Percentiles rank a stretch among this genome's conserved stretches.
Evolutionary conservation across 2,888 invertebrate species (phyloP).

Genomic region (Drosophila flavopinicola): DNA sequence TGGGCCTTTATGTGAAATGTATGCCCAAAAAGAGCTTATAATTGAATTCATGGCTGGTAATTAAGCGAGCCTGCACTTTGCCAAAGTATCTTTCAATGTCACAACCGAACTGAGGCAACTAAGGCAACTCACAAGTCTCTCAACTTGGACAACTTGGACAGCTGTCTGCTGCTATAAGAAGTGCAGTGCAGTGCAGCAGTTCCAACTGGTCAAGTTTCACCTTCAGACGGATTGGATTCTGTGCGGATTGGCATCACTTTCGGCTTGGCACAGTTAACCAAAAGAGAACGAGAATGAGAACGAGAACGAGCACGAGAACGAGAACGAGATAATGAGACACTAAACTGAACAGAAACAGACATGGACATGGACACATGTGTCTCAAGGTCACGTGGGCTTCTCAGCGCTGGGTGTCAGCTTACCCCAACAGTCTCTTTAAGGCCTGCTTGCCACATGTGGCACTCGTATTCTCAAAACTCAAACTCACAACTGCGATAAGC

Average conservation of each 20-base stretch:
- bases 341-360: constrained; percentile 24
- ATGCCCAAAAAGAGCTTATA: constrained; percentile 27
- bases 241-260: constrained; percentile 65
- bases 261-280: constrained; percentile 62
- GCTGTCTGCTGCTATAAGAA: constrained; percentile 4
- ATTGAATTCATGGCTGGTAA: constrained; percentile 15
- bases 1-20: constrained; percentile 16
- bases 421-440: constrained; percentile 19
- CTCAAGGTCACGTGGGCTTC: constrained; percentile 58
- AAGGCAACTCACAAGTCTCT: constrained; percentile 19
- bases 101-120: too few species aligned
- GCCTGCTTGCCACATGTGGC: constrained; percentile 52
- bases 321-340: constrained; percentile 10
- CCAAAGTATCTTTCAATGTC: constrained; percentile 19
- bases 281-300: constrained; percentile 14
- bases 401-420: constrained; percentile 41
- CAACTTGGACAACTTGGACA: constrained; percentile 25
- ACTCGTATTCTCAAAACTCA: constrained; percentile 3
- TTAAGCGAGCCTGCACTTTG: constrained; percentile 11
- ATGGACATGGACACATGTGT: constrained; percentile 29
- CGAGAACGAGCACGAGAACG: constrained; percentile 20
- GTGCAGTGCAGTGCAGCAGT: constrained; percentile 39
- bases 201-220: constrained; percentile 66
- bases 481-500: constrained; percentile 33
- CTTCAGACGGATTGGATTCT: constrained; percentile 61